Base-by-base conservation (phyloP, 2,888 invertebrate species). In the Patella ulyssiponensis region DNA sequence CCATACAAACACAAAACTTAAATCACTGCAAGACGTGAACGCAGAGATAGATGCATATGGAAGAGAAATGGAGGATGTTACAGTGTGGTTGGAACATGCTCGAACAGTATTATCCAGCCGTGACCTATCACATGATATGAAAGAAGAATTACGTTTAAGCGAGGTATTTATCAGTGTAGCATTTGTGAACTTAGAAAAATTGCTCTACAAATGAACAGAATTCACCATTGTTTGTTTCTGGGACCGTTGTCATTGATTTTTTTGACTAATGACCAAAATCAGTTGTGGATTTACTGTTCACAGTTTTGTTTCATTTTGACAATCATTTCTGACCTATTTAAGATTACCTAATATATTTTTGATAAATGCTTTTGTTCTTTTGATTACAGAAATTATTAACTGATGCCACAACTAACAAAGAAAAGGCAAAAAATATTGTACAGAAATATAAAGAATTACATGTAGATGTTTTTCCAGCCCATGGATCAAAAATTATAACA, bases 41-140 rank as follows among this genome's bases (percentile, higher is more conserved):
- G 97, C 97, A 91, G 97, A 98, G 93, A 98, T 98, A 96, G 97
- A 97, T 91, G 96, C 98, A 92, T 98, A 97, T 92, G 97, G 98
- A 92, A 95, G 94, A 91, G 98, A 98, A 92, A 94, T 98, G 91
- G 96, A 96, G 91, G 97, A 98, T 86, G 96, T 96, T 71, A 95
- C 95, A 80, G 94, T 94, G 83, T 98, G 97, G 97, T 94, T 97
- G 86, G 97, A 97, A 81, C 97, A 97, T 89, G 95, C 97, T 12
- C 94, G 94, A 83, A 94, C 83, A 11, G 83, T 85, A 27, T 80
- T 88, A 44, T 84, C 85, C 17, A 82, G 86, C 81, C 83, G 85
- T 75, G 88, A 88, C 79, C 83, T 87, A n/a, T 83, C 85, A 4
- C 75, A 83, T 9, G 85, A 86, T 51, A 79, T 89, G 44, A 87